A percentile compares a stretch with the other conserved stretches of the same genome.
These are phyloP conservation scores for Pluvianellus socialis DNA, from an alignment of 2,113 vertebrate genomes.

Conservation along the genomic window DNA sequence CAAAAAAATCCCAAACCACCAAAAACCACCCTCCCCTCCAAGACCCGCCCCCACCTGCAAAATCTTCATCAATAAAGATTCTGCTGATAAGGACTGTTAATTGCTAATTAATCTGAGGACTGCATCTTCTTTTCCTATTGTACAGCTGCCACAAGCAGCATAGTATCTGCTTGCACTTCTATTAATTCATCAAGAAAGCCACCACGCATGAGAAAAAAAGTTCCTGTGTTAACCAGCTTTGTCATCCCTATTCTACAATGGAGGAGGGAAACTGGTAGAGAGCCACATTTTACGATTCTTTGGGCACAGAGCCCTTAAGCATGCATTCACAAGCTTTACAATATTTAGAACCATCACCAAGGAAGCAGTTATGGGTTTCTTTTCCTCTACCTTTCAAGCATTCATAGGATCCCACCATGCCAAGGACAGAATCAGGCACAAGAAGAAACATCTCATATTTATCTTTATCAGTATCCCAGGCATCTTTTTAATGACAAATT, in stretches of 20 bases:
- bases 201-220: not conserved
- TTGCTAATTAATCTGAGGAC: not conserved
- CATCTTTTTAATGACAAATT: not conserved
- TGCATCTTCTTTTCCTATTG: not conserved
- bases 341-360: not conserved
- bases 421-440: not conserved
- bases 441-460: not conserved
- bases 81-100: not conserved
- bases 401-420: not conserved
- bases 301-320: not conserved
- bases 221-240: not conserved
- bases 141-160: not conserved
- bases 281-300: not conserved
- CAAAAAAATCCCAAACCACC: not conserved
- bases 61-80: not conserved
- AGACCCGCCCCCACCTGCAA: not conserved
- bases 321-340: not conserved
- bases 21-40: no score
- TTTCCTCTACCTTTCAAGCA: not conserved
- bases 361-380: not conserved
- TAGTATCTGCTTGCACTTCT: not conserved
- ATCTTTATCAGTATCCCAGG: not conserved
- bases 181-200: not conserved
- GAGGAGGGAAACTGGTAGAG: not conserved
- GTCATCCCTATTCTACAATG: not conserved